Conservation (phyloP, 2,113 vertebrate species). For the Apteryx owenii region DNA sequence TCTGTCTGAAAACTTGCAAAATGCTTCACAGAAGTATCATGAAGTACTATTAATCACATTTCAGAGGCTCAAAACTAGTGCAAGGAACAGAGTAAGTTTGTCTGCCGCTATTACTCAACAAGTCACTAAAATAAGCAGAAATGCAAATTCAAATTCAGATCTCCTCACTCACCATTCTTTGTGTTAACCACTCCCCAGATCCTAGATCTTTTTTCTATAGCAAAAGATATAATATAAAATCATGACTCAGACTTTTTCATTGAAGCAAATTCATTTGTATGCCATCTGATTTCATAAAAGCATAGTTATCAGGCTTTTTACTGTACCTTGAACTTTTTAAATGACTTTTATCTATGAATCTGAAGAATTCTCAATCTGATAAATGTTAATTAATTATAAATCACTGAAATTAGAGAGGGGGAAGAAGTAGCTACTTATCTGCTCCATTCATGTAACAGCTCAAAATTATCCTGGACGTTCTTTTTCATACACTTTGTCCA, state of each 20-base stretch:
- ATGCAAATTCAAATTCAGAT: background rate
- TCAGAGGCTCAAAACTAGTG: background rate
- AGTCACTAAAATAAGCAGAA: background rate
- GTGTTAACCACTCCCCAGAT: background rate
- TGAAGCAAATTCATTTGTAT: background rate
- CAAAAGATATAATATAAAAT: background rate
- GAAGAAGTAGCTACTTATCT: background rate
- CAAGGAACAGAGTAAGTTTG: background rate
- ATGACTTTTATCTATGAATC: background rate
- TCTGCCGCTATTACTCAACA: background rate
- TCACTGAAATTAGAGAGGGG: background rate
- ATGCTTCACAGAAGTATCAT: background rate
- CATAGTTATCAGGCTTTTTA: background rate
- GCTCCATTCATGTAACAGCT: background rate
- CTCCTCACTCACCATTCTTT: background rate
- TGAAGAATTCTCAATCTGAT: background rate
- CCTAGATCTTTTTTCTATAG: background rate
- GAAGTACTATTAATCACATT: background rate
- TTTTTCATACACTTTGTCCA: background rate
- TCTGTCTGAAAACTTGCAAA: conserved; percentile 14
- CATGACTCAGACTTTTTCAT: background rate
- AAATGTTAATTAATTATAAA: background rate
- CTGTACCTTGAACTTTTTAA: background rate
- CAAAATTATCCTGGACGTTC: background rate
- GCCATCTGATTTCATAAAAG: background rate